Base-by-base conservation (phyloP, 1,140 invertebrate genomes). In the Drosophila dunni region DNA sequence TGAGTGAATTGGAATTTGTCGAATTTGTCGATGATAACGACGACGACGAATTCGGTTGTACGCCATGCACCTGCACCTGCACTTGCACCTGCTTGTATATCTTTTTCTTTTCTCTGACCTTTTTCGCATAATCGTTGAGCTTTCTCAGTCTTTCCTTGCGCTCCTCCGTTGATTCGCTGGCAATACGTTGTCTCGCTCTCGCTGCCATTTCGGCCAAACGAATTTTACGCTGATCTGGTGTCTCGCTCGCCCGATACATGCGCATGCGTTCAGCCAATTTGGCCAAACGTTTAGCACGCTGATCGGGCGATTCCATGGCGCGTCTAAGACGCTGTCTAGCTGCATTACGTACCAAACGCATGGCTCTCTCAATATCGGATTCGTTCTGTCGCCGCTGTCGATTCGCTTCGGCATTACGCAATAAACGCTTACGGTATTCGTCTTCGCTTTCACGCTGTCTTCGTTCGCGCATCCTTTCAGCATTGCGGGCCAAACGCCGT, bases 151-250 rank as follows among this genome's bases (percentile, higher is more conserved):
- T 91, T 53, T 83, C 61, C 66, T 93, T 93, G 6, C 94, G 92
- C 79, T 94, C 93, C 34, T 94, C 93, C 8, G 92, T 91, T 13
- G 93, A 92, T 76, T 94, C 94, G 70, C 93, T 94, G 29, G 93
- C 93, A 7, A 94, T 92, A 46, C 94, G 90, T 24, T 93, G 92
- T 0, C 94, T 91, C 24, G 91, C 91, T 13, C 91, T 60, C 11
- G 92, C 93, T n/a, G 94, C 94, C 94, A 94, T 94, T 46, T 93
- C 92, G 6, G 93, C 91, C 33, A 94, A 79, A 0, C 94, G 91
- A 7, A 90, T 86, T 36, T 93, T 92, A 36, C 94, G 90, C 65
- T 94, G 93, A 42, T 94, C 93, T 13, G 83, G 80, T 11, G 93
- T 93, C 73, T 94, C 94, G 56, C 84, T 92, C 45, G 91, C 86